These are phyloP conservation scores for Drosophila acutilabella DNA, from an alignment of 2,888 invertebrate species.

Conservation along the genomic window DNA sequence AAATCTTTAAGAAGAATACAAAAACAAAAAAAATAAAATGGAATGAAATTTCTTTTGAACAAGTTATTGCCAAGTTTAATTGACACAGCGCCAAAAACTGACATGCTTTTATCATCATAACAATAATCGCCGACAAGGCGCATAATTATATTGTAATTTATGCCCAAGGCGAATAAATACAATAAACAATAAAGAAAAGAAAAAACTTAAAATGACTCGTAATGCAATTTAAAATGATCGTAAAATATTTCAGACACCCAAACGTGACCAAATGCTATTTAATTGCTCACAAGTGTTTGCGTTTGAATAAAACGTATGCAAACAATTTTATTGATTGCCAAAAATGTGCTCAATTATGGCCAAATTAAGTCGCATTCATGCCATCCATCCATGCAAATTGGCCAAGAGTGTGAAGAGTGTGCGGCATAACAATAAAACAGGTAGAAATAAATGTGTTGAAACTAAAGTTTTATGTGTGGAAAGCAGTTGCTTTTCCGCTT, in stretches of 20 bases:
- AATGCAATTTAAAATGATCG: conserved; percentile 55
- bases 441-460: neutral
- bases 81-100: conserved; percentile 51
- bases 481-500: neutral
- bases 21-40: conserved; percentile 4
- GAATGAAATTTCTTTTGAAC: conserved; percentile 20
- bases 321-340: conserved; percentile 39
- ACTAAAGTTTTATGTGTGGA: conserved; percentile 5
- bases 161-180: conserved; percentile 36
- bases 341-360: conserved; percentile 64
- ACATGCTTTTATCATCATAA: conserved; percentile 64
- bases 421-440: conserved; percentile 40
- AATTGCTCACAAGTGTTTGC: conserved; percentile 36
- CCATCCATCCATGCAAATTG: conserved; percentile 51
- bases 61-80: conserved; percentile 44
- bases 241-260: conserved; percentile 66
- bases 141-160: conserved; percentile 79
- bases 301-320: conserved; percentile 27
- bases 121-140: conserved; percentile 70
- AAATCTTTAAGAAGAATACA: neutral
- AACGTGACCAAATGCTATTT: conserved; percentile 66
- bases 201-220: conserved; percentile 42
- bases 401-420: conserved; percentile 41
- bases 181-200: conserved; percentile 22
- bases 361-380: conserved; percentile 48